Evolutionary conservation across 2,113 vertebrate genomes (phyloP).

Genomic region (Narcine bancroftii): DNA sequence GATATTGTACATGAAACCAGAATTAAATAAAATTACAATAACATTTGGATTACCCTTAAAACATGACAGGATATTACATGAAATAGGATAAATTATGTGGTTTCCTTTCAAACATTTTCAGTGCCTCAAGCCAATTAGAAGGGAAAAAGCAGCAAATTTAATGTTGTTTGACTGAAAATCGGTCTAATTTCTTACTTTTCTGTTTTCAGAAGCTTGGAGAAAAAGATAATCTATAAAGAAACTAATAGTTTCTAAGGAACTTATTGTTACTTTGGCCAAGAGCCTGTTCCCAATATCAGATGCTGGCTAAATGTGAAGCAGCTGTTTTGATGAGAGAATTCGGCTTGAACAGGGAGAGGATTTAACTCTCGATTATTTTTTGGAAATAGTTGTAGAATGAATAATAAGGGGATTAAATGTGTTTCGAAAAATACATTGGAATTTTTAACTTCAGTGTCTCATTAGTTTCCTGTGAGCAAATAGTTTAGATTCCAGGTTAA

Average conservation of each 20-base stretch:
- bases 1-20: constrained; percentile 32
- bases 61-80: constrained; percentile 34
- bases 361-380: constrained; percentile 18
- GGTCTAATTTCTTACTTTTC: neutral
- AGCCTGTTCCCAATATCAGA: constrained; percentile 28
- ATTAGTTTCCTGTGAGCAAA: constrained; percentile 21
- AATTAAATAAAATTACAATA: constrained; percentile 37
- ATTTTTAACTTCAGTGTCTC: constrained; percentile 22
- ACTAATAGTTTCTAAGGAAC: constrained; percentile 31
- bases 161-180: constrained; percentile 21
- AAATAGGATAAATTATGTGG: constrained; percentile 36
- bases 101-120: constrained; percentile 35
- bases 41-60: constrained; percentile 24
- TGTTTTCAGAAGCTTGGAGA: constrained; percentile 23
- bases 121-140: constrained; percentile 25
- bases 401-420: constrained; percentile 31
- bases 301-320: constrained; percentile 29
- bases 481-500: constrained; percentile 27
- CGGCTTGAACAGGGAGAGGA: neutral
- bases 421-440: neutral
- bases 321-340: constrained; percentile 31
- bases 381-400: neutral
- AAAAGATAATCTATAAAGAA: constrained; percentile 29
- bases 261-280: constrained; percentile 30
- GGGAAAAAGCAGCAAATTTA: constrained; percentile 15